These are phyloP conservation scores for Lates japonicus DNA, from an alignment of 2,797 vertebrate genomes.

Conservation along the genomic window DNA sequence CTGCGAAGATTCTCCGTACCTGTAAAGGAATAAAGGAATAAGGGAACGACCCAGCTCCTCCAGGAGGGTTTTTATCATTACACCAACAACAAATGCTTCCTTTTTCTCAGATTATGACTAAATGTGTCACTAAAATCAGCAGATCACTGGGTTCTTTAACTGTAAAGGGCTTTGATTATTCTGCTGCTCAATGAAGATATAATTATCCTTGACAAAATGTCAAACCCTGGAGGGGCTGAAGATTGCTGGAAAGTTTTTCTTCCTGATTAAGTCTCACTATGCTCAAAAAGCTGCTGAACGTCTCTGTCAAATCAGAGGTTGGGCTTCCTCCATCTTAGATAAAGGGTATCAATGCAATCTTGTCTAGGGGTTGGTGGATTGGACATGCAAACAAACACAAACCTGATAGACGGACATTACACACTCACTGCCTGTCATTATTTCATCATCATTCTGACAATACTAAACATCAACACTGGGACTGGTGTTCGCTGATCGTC, in stretches of 20 bases:
- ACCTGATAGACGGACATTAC: slow-evolving; percentile 9
- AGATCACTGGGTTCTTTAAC: slow-evolving; percentile 3
- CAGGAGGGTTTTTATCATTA: neutral
- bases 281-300: slow-evolving; percentile 14
- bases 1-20: neutral
- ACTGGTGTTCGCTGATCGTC: neutral
- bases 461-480: neutral
- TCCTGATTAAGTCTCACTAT: slow-evolving; percentile 10
- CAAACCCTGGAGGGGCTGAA: slow-evolving; percentile 23
- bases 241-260: neutral
- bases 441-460: no score
- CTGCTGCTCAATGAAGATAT: neutral
- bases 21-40: neutral
- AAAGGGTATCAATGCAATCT: slow-evolving; percentile 44
- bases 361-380: slow-evolving; percentile 54
- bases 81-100: neutral
- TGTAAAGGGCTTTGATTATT: slow-evolving; percentile 4
- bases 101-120: neutral
- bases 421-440: neutral
- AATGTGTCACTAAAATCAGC: slow-evolving; percentile 19
- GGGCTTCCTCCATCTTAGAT: slow-evolving; percentile 7
- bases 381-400: slow-evolving; percentile 1
- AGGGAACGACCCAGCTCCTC: slow-evolving; percentile 11
- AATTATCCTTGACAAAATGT: neutral
- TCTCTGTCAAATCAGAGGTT: neutral